These are phyloP conservation scores for Drosophila insularis DNA, from an alignment of 1,140 invertebrate species.

Conservation along the genomic window DNA sequence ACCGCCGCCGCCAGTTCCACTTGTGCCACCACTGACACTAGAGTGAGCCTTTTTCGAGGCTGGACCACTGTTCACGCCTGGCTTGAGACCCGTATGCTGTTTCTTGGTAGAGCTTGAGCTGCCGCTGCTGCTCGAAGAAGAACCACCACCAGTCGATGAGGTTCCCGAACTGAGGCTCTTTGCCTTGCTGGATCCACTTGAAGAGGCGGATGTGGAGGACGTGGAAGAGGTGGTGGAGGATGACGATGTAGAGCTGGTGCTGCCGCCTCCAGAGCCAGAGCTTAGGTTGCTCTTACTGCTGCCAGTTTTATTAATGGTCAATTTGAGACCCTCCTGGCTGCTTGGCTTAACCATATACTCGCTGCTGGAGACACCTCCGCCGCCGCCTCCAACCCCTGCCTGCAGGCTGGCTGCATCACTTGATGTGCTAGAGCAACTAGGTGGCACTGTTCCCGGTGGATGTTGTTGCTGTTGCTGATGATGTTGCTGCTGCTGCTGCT, in stretches of 20 bases:
- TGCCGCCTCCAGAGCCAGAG: slow-evolving; percentile 14
- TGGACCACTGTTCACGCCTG: slow-evolving; percentile 85
- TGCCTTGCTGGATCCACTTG: slow-evolving; percentile 6
- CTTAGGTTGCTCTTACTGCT: slow-evolving; percentile 44
- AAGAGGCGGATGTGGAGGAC: slow-evolving; percentile 12
- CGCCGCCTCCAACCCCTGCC: slow-evolving; percentile 15
- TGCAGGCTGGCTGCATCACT: slow-evolving; percentile 22
- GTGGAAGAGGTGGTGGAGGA: slow-evolving; percentile 9
- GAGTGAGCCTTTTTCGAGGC: slow-evolving; percentile 64
- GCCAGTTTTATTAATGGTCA: slow-evolving; percentile 93
- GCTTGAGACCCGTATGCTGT: slow-evolving; percentile 92
- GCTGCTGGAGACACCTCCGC: slow-evolving; percentile 19
- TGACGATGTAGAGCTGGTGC: slow-evolving; percentile 7
- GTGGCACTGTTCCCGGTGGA: slow-evolving; percentile 41
- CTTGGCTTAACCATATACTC: slow-evolving; percentile 88
- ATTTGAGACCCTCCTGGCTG: slow-evolving; percentile 91
- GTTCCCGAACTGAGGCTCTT: slow-evolving; percentile 3
- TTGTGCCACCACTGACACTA: slow-evolving; percentile 6
- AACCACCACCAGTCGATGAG: not conserved
- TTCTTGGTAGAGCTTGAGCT: slow-evolving; percentile 48
- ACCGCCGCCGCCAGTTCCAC: slow-evolving; percentile 14
- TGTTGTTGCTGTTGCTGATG: slow-evolving; percentile 38
- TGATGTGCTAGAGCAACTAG: slow-evolving; percentile 49
- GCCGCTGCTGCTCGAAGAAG: slow-evolving; percentile 1
- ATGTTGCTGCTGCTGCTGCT: slow-evolving; percentile 20